Evolutionary conservation across 2,888 invertebrate species (phyloP), one percentile per base, ranked within the genome.

Genomic region (Erpobdella octoculata): DNA sequence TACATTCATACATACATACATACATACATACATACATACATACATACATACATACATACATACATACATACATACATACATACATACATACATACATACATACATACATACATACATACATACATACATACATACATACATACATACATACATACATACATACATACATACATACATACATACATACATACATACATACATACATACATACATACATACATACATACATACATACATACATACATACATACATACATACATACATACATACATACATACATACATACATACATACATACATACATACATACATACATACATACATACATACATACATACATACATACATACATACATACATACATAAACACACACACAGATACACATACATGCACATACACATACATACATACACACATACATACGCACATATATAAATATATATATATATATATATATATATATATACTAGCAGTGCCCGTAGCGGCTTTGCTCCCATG

Each of bases 61-160:
- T 64, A 67, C 25, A 67, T 28, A 67, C 25, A 67, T 28, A 67
- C 25, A 67, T 28, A 67, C 25, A 37, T 41, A 67, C 38, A 37
- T 25, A 67, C 41, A 67, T 41, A 67, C 38, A 67, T 41, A 38
- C 18, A 67, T 38, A 67, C 8, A 67, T 67, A 67, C 25, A 67
- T 18, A 67, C 41, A 67, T 41, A 67, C 38, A 37, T 21, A 41
- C 41, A 67, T 21, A 41, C 41, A 67, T 41, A 41, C 41, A 67
- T 41, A 67, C 41, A 67, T 41, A 41, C 38, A 37, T 21, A 41
- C 41, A 67, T 41, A 67, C 41, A 67, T 41, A 67, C 41, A 67
- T 41, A 67, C 25, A 67, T 28, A 67, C 41, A 41, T 28, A 67
- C 31, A 33, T 33, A 65, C 65, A 65, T 33, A 65, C 35, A 36